A percentile compares a stretch with the other conserved stretches of the same genome.
These are phyloP conservation scores for Scomber scombrus DNA, from an alignment of 2,113 vertebrate species.

Conservation along the genomic window DNA sequence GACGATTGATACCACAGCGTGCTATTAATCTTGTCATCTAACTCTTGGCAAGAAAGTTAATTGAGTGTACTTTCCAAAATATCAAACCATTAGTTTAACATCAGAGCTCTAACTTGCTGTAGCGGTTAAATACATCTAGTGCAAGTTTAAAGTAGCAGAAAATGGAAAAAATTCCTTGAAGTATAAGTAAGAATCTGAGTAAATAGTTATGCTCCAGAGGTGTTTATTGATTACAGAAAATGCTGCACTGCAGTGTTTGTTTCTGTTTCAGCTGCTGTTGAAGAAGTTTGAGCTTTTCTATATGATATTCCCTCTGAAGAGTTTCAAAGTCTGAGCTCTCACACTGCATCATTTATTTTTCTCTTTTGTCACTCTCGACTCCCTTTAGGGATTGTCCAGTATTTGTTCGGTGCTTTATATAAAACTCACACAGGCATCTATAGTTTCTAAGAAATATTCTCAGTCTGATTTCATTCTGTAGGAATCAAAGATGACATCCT, in stretches of 20 bases:
- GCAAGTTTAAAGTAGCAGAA: not conserved
- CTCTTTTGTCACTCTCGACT: not conserved
- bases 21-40: too few relatives aligned
- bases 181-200: not conserved
- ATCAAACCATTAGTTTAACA: too few relatives aligned
- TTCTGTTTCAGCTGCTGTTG: not conserved
- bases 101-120: too few relatives aligned
- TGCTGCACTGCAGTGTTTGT: not conserved
- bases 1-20: too few relatives aligned
- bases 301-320: conserved; percentile 7
- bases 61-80: too few relatives aligned
- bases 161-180: not conserved
- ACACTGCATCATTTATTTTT: not conserved
- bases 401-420: not conserved
- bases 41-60: too few relatives aligned
- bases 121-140: not conserved
- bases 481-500: not conserved
- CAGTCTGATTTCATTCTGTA: conserved; percentile 16
- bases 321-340: conserved; percentile 2
- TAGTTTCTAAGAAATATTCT: conserved; percentile 6
- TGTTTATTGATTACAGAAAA: not conserved
- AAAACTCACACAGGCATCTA: not conserved
- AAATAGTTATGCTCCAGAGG: too few relatives aligned
- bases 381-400: not conserved
- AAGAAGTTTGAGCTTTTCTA: not conserved